Percentiles rank a stretch among this genome's conserved stretches.
phyloP scores from a whole-genome alignment of 2,888 invertebrate species.

The Rhopalosiphum nymphaeae region DNA sequence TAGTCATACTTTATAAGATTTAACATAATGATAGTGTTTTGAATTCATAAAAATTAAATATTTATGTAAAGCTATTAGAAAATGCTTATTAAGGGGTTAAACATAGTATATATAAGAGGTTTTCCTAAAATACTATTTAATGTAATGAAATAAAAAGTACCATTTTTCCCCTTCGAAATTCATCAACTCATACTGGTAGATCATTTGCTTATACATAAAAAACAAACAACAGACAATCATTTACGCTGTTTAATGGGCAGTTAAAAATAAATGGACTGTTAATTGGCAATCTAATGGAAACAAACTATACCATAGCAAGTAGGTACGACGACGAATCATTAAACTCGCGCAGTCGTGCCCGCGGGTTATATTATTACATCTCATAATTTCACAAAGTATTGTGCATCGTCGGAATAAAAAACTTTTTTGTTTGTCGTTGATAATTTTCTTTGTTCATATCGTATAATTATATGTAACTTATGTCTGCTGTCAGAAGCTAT shows the following conservation, averaged over 20 bases:
- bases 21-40: not conserved
- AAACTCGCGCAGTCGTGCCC: not conserved
- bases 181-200: not conserved
- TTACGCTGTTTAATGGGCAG: slow-evolving; percentile 6
- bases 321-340: not conserved
- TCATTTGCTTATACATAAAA: not conserved
- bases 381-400: not conserved
- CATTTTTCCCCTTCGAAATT: not conserved
- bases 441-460: not conserved
- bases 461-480: not conserved
- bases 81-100: not conserved
- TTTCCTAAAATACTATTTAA: not conserved
- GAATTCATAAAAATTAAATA: not conserved
- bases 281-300: slow-evolving; percentile 30
- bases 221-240: not conserved
- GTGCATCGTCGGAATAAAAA: not conserved
- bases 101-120: not conserved
- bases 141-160: not conserved
- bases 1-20: not conserved
- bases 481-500: not conserved
- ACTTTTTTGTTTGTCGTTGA: not conserved
- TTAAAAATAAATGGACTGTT: slow-evolving; percentile 32
- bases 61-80: not conserved
- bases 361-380: not conserved
- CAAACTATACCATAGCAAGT: not conserved